phyloP scores from a whole-genome alignment of 2,113 vertebrate genomes.

The Romanogobio albipinnatus region DNA sequence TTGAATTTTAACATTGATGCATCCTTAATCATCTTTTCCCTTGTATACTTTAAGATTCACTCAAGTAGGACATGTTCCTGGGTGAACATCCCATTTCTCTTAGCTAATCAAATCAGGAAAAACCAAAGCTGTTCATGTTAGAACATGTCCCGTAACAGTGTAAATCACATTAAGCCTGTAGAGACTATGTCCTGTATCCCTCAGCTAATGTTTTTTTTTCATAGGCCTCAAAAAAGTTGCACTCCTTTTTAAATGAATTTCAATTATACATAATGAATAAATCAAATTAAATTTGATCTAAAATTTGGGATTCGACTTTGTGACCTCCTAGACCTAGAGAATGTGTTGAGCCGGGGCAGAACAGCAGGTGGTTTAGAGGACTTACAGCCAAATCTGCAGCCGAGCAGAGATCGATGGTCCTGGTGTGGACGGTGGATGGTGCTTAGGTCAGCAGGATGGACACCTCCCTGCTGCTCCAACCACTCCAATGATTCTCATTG shows the following conservation, averaged over 20 bases:
- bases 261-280: slow-evolving; percentile 6
- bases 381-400: not conserved
- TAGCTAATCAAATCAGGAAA: not conserved
- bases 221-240: not conserved
- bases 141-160: not conserved
- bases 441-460: slow-evolving; percentile 50
- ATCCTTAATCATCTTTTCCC: not conserved
- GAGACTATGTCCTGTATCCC: not conserved
- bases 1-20: not conserved
- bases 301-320: not conserved
- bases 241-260: not conserved
- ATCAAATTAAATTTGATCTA: not conserved
- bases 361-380: slow-evolving; percentile 1
- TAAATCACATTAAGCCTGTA: not conserved
- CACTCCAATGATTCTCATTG: slow-evolving; percentile 33
- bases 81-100: not conserved
- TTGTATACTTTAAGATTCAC: not conserved
- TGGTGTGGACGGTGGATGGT: slow-evolving; percentile 8
- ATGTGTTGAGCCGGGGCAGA: not conserved
- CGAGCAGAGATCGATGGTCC: slow-evolving; percentile 22
- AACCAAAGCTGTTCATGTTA: not conserved
- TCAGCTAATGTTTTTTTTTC: not conserved
- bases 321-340: not conserved
- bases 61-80: not conserved
- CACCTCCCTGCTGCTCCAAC: slow-evolving; percentile 26